These are phyloP conservation scores for Philonicus albiceps DNA, from an alignment of 2,888 invertebrate genomes.

Conservation along the genomic window DNA sequence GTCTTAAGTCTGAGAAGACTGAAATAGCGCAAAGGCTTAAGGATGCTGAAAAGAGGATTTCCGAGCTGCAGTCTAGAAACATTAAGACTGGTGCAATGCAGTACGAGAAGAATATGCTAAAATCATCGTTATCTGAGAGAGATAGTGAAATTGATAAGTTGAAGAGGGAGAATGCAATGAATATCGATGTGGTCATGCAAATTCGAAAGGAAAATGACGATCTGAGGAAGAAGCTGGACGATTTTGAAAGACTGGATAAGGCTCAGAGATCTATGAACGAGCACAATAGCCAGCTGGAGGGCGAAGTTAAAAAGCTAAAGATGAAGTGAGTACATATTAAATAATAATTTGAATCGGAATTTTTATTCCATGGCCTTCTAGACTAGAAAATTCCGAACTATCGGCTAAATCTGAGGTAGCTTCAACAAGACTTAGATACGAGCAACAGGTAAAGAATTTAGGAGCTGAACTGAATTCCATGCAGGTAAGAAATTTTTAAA, in stretches of 20 bases:
- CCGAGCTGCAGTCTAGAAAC: slow-evolving; percentile 57
- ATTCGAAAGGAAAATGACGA: slow-evolving; percentile 82
- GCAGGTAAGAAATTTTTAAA: slow-evolving; percentile 66
- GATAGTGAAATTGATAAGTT: slow-evolving; percentile 76
- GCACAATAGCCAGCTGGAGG: slow-evolving; percentile 78
- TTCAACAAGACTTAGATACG: slow-evolving; percentile 83
- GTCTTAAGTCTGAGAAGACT: slow-evolving; percentile 57
- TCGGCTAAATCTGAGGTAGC: slow-evolving; percentile 79
- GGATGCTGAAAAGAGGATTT: slow-evolving; percentile 57
- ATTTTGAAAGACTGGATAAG: slow-evolving; percentile 84
- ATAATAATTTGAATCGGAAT: slow-evolving; percentile 58
- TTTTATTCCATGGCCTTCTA: slow-evolving; percentile 51
- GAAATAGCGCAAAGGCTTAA: slow-evolving; percentile 57
- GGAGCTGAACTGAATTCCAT: slow-evolving; percentile 83
- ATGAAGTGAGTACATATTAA: slow-evolving; percentile 64
- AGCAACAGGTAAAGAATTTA: slow-evolving; percentile 81
- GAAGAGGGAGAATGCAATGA: slow-evolving; percentile 72
- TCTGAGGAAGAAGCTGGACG: slow-evolving; percentile 79
- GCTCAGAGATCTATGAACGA: slow-evolving; percentile 80
- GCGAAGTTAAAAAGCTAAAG: slow-evolving; percentile 76
- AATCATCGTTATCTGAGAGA: slow-evolving; percentile 76
- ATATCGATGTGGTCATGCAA: slow-evolving; percentile 77
- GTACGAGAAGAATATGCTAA: slow-evolving; percentile 74
- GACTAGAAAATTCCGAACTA: slow-evolving; percentile 73
- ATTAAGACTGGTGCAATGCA: slow-evolving; percentile 60